Conservation (phyloP, 30 jellyfish, hydroid and myxozoan species). For the Mastigias papua region DNA sequence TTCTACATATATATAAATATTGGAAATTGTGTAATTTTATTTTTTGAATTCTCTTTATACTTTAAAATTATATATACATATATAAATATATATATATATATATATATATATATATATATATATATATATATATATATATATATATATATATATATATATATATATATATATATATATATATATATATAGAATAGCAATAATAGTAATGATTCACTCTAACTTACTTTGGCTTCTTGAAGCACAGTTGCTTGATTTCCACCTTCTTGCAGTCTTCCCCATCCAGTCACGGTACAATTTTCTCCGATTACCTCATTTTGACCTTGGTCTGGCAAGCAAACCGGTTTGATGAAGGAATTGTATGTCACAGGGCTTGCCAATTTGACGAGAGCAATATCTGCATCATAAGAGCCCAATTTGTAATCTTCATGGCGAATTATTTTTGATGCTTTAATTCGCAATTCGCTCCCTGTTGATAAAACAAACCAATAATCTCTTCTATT, state of each 20-base stretch:
- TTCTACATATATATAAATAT: no score
- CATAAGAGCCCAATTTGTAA: slow-evolving; percentile 28
- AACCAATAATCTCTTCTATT: no score
- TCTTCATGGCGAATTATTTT: slow-evolving; percentile 42
- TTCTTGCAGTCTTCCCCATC: slow-evolving; percentile 54
- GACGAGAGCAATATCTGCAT: slow-evolving; percentile 46
- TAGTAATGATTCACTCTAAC: not conserved
- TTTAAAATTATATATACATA: no score
- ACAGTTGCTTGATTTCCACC: slow-evolving; percentile 22
- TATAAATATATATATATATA: no score
- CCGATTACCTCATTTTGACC: slow-evolving; percentile 27
- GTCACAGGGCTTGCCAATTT: slow-evolving; percentile 28
- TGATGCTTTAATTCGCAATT: not conserved
- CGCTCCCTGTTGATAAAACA: slow-evolving; percentile 24
- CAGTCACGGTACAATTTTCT: slow-evolving; percentile 36
- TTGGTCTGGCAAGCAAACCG: slow-evolving; percentile 50
- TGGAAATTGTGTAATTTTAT: no score
- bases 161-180: no score
- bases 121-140: no score
- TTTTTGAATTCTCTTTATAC: no score
- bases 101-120: no score
- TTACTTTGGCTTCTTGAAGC: slow-evolving; percentile 47
- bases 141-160: no score
- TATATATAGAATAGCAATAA: no score
- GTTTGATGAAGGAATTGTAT: slow-evolving; percentile 20